Evolutionary conservation across 2,797 vertebrate species (phyloP).

Genomic region (Channa striata): DNA sequence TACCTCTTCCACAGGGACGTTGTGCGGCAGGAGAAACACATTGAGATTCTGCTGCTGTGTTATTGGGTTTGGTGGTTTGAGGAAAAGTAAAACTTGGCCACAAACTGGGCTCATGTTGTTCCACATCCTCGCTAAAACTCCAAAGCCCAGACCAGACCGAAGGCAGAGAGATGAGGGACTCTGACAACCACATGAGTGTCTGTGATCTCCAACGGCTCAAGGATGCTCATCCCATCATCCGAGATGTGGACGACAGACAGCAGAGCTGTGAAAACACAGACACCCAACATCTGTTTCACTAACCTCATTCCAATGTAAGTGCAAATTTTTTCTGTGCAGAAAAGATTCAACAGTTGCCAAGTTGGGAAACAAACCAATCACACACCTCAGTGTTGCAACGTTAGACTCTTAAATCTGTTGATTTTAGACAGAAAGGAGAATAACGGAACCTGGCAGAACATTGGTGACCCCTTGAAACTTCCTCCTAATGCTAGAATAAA

Average conservation of each 20-base stretch:
- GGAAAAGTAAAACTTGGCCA: constrained; percentile 23
- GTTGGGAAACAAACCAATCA: too few species aligned
- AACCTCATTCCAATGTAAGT: too few species aligned
- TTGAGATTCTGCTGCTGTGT: constrained; percentile 12
- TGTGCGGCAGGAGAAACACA: constrained; percentile 17
- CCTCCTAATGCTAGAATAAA: too few species aligned
- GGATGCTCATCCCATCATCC: constrained; percentile 24
- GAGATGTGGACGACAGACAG: constrained; percentile 37
- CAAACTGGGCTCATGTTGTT: neutral
- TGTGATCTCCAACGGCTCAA: constrained; percentile 33
- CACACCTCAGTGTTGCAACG: too few species aligned
- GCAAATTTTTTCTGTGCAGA: too few species aligned
- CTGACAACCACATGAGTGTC: constrained; percentile 49
- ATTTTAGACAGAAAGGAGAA: too few species aligned
- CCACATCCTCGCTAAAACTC: neutral
- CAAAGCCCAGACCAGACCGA: constrained; percentile 24
- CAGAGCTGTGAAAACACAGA: constrained; percentile 4
- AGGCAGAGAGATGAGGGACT: constrained; percentile 42
- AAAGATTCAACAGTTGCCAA: too few species aligned
- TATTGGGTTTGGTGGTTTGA: neutral
- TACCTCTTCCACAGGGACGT: constrained; percentile 25
- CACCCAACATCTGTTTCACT: too few species aligned
- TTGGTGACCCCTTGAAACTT: too few species aligned
- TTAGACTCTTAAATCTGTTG: too few species aligned
- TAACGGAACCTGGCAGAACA: too few species aligned